Evolutionary conservation across 2,888 invertebrate species (phyloP).

Genomic region (Hanleya hanleyi): DNA sequence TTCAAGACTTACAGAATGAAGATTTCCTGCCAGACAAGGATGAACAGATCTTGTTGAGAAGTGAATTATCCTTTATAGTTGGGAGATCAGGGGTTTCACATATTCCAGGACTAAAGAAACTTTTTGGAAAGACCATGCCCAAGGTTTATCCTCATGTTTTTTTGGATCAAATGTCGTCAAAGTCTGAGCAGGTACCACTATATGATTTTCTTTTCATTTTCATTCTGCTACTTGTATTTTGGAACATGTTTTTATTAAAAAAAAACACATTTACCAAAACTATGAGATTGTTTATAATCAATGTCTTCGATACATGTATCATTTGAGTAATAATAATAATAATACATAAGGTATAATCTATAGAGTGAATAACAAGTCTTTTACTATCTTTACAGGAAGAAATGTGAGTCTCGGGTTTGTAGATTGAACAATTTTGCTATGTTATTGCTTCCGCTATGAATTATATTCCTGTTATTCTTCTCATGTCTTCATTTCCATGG

Average conservation of each 20-base stretch:
- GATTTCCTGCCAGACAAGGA: neutral
- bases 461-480: too few species aligned
- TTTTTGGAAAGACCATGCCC: neutral
- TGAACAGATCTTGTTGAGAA: neutral
- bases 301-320: too few species aligned
- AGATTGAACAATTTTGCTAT: too few species aligned
- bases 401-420: too few species aligned
- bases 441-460: too few species aligned
- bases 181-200: neutral
- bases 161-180: neutral
- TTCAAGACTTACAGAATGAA: neutral
- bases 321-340: too few species aligned
- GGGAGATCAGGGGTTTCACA: neutral
- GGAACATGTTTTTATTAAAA: neutral
- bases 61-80: conserved; percentile 1
- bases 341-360: too few species aligned
- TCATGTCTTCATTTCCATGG: too few species aligned
- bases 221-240: neutral
- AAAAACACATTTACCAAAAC: neutral
- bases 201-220: neutral
- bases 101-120: neutral
- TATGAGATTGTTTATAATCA: neutral
- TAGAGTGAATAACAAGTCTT: too few species aligned
- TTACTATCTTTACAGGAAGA: too few species aligned
- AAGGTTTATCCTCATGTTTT: neutral